phyloP scores from a whole-genome alignment of 1,140 invertebrate species.

The Maniola jurtina region DNA sequence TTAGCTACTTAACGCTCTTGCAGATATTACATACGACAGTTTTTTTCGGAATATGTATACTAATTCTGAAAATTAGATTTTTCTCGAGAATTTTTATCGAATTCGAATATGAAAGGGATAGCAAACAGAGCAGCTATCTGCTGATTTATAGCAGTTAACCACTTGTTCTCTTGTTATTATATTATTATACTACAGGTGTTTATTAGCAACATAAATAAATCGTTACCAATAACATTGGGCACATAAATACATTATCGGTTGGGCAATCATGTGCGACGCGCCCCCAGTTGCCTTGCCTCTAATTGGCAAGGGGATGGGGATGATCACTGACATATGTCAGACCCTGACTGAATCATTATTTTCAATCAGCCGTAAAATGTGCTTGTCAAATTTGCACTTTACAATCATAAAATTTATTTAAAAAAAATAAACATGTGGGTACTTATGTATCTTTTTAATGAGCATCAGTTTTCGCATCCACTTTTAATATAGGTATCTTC shows the following conservation, averaged over 20 bases:
- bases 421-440: not conserved
- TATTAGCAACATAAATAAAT: slow-evolving; percentile 33
- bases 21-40: no score
- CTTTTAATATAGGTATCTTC: no score
- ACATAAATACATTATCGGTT: no score
- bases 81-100: no score
- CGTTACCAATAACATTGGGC: slow-evolving; percentile 37
- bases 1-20: no score
- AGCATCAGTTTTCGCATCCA: no score
- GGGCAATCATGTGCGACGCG: slow-evolving; percentile 26
- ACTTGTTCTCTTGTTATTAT: not conserved
- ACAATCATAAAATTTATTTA: slow-evolving; percentile 8
- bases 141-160: not conserved
- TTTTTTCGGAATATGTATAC: no score
- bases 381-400: slow-evolving; percentile 31
- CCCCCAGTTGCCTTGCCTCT: slow-evolving; percentile 30
- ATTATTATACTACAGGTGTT: slow-evolving; percentile 9
- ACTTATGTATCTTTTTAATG: no score
- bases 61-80: no score
- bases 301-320: slow-evolving; percentile 53
- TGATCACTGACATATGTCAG: slow-evolving; percentile 60
- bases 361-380: slow-evolving; percentile 49
- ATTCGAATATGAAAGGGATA: no score
- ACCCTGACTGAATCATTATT: slow-evolving; percentile 51
- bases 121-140: not conserved